Conservation (phyloP, 2,888 invertebrate genomes). For the Ametastegia equiseti region DNA sequence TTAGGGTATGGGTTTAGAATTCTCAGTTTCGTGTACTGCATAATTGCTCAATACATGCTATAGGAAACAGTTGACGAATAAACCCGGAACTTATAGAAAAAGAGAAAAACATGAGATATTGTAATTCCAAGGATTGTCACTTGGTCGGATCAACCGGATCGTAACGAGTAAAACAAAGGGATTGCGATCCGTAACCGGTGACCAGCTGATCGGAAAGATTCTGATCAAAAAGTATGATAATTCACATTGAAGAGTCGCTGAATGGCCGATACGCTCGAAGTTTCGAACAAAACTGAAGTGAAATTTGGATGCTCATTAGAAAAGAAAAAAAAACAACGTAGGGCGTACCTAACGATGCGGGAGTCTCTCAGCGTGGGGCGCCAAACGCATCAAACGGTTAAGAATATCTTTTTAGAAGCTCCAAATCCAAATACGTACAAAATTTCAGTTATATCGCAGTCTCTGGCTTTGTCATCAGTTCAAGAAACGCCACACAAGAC, state of each 20-base stretch:
- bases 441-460: slow-evolving; percentile 37
- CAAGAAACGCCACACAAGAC: background rate
- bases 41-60: background rate
- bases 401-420: slow-evolving; percentile 56
- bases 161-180: background rate
- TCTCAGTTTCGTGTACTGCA: background rate
- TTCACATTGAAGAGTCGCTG: background rate
- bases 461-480: background rate
- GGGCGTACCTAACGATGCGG: slow-evolving; percentile 28
- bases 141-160: slow-evolving; percentile 11
- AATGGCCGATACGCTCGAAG: background rate
- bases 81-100: background rate
- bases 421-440: slow-evolving; percentile 29
- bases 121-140: background rate
- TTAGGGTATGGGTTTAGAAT: background rate
- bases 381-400: slow-evolving; percentile 47
- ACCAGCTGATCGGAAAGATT: background rate
- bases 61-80: background rate
- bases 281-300: slow-evolving; percentile 45
- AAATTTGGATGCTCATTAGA: slow-evolving; percentile 8
- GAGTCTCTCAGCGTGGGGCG: slow-evolving; percentile 66
- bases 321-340: slow-evolving; percentile 20
- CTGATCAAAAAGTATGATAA: background rate
- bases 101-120: slow-evolving; percentile 6
- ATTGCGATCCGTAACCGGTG: background rate